Conservation (phyloP, 2,113 vertebrate genomes). For the Burhinus oedicnemus region DNA sequence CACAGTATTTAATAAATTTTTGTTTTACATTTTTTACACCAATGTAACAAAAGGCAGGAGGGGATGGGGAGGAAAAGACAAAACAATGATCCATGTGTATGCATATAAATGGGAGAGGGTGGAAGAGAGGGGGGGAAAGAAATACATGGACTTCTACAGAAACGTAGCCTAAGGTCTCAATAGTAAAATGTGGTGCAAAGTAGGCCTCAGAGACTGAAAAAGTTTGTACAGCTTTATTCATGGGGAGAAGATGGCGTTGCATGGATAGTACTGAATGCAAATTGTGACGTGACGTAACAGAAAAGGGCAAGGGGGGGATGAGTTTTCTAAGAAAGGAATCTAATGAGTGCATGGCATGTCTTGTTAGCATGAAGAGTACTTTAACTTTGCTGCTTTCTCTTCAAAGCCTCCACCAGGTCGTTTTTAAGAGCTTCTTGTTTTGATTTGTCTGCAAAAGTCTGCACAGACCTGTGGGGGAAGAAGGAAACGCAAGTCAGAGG, state of each 20-base stretch:
- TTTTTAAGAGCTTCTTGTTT: conserved; percentile 95
- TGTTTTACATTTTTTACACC: conserved; percentile 86
- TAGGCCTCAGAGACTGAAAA: conserved; percentile 74
- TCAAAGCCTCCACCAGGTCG: conserved; percentile 94
- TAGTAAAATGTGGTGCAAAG: conserved; percentile 71
- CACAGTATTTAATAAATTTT: conserved; percentile 82
- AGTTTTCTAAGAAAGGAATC: conserved; percentile 76
- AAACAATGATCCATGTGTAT: conserved; percentile 58
- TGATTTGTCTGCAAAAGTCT: conserved; percentile 92
- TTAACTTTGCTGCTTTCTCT: conserved; percentile 94
- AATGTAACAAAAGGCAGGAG: conserved; percentile 79
- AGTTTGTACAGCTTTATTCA: conserved; percentile 80
- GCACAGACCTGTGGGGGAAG: conserved; percentile 86
- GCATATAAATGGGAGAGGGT: conserved; percentile 42
- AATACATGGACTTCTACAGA: conserved; percentile 58
- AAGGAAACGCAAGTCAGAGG: not conserved
- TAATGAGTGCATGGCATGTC: conserved; percentile 73
- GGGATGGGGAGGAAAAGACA: conserved; percentile 18
- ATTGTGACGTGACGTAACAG: conserved; percentile 52
- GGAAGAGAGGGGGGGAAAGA: not conserved
- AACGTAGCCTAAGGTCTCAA: conserved; percentile 37
- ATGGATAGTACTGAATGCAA: conserved; percentile 39
- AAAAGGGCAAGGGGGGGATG: conserved; percentile 29
- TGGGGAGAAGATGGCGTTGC: conserved; percentile 54
- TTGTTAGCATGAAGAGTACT: conserved; percentile 56